Conservation (phyloP, 1,140 invertebrate species). For the Hesperophylax magnus region DNA sequence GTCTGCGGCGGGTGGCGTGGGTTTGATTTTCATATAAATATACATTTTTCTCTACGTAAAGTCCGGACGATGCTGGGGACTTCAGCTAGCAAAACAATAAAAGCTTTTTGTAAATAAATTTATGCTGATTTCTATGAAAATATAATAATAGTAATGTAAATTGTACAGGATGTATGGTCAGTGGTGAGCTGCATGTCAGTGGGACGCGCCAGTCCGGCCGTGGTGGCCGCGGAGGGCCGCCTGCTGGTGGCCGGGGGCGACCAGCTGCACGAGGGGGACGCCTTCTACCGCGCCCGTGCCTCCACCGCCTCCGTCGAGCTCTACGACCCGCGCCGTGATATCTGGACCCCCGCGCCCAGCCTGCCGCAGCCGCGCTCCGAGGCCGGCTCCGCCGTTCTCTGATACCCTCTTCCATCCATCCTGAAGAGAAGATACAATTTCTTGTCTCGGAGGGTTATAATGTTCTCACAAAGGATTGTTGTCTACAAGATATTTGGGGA, state of each 20-base stretch:
- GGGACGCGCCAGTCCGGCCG: slow-evolving; percentile 86
- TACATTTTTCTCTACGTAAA: too few species aligned
- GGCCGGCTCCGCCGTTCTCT: slow-evolving; percentile 80
- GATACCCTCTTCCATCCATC: slow-evolving; percentile 53
- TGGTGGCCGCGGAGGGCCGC: slow-evolving; percentile 85
- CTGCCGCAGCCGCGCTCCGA: slow-evolving; percentile 88
- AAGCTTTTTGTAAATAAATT: too few species aligned
- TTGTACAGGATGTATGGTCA: slow-evolving; percentile 81
- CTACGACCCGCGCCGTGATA: slow-evolving; percentile 84
- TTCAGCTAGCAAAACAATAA: too few species aligned
- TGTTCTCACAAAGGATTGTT: too few species aligned
- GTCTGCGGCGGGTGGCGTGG: too few species aligned
- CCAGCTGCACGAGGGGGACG: slow-evolving; percentile 74
- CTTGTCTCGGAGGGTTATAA: too few species aligned
- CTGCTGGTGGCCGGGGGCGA: slow-evolving; percentile 91
- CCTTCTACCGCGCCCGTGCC: slow-evolving; percentile 86
- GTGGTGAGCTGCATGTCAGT: slow-evolving; percentile 81
- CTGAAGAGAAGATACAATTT: neutral
- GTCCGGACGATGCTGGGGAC: too few species aligned
- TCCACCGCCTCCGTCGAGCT: slow-evolving; percentile 86
- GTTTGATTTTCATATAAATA: too few species aligned
- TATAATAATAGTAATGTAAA: too few species aligned
- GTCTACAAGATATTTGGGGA: too few species aligned
- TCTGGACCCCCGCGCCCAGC: slow-evolving; percentile 83
- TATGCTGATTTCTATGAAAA: too few species aligned